These are phyloP conservation scores for Papilio machaon DNA, from an alignment of 1,140 invertebrate species.

Conservation along the genomic window DNA sequence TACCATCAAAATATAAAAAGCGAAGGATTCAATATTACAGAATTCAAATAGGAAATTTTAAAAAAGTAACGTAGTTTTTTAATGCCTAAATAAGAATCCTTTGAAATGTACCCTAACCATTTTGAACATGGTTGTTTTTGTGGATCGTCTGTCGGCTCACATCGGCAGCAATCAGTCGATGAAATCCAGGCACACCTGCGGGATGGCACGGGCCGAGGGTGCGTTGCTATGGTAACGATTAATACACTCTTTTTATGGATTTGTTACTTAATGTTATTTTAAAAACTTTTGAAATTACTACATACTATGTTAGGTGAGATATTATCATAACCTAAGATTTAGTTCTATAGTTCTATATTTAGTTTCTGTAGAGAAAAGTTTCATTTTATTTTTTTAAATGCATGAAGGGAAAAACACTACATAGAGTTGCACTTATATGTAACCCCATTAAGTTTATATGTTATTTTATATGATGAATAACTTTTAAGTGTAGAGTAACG, in stretches of 20 bases:
- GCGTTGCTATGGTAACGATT: constrained; percentile 63
- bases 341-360: too few relatives aligned
- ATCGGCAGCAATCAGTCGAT: constrained; percentile 72
- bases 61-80: background rate
- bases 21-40: background rate
- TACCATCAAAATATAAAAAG: background rate
- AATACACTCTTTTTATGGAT: constrained; percentile 67
- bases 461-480: too few relatives aligned
- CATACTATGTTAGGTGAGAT: background rate
- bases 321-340: background rate
- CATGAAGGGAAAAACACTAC: too few relatives aligned
- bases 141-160: constrained; percentile 54
- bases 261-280: constrained; percentile 40
- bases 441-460: too few relatives aligned
- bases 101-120: constrained; percentile 6
- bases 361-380: too few relatives aligned
- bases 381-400: too few relatives aligned
- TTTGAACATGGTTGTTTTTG: constrained; percentile 36
- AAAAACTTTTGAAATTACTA: constrained; percentile 11
- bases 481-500: too few relatives aligned
- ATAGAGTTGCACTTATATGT: too few relatives aligned
- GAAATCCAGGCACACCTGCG: constrained; percentile 78
- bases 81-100: background rate
- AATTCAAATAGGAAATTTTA: background rate
- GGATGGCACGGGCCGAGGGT: constrained; percentile 56